Evolutionary conservation across 2,113 vertebrate genomes (phyloP).

Genomic region (Neotragus moschatus): DNA sequence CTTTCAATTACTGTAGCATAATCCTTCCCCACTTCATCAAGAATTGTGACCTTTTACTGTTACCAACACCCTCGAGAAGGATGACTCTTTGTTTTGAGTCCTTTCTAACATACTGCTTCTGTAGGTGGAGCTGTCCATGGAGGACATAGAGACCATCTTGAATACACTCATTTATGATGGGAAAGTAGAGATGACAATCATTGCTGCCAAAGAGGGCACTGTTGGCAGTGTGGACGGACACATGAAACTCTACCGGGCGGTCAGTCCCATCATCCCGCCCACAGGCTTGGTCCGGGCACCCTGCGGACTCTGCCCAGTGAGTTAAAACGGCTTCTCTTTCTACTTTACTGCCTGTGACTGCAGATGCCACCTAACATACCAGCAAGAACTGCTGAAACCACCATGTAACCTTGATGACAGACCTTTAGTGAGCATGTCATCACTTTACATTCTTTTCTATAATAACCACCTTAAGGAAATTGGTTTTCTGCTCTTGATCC

Average conservation of each 20-base stretch:
- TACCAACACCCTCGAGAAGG: not conserved
- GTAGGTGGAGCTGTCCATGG: conserved; percentile 98
- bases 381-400: not conserved
- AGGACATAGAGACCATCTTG: conserved; percentile 98
- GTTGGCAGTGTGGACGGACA: conserved; percentile 95
- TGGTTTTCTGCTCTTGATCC: not conserved
- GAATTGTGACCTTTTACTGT: not conserved
- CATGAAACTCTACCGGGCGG: conserved; percentile 94
- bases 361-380: not conserved
- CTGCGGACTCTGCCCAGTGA: conserved; percentile 96
- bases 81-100: not conserved
- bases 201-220: conserved; percentile 95
- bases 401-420: not conserved
- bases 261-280: conserved; percentile 90
- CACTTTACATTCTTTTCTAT: not conserved
- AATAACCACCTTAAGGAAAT: conserved; percentile 1
- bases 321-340: conserved; percentile 35
- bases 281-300: conserved; percentile 93
- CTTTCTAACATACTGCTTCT: conserved; percentile 35
- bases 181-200: conserved; percentile 97
- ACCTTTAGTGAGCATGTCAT: not conserved
- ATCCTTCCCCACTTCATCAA: not conserved
- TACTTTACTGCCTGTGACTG: not conserved
- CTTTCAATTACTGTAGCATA: not conserved
- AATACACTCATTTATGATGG: conserved; percentile 98